A percentile compares a stretch with the other conserved stretches of the same genome.
Conservation (phyloP, 1,140 invertebrate species). For the Sinella curviseta region DNA sequence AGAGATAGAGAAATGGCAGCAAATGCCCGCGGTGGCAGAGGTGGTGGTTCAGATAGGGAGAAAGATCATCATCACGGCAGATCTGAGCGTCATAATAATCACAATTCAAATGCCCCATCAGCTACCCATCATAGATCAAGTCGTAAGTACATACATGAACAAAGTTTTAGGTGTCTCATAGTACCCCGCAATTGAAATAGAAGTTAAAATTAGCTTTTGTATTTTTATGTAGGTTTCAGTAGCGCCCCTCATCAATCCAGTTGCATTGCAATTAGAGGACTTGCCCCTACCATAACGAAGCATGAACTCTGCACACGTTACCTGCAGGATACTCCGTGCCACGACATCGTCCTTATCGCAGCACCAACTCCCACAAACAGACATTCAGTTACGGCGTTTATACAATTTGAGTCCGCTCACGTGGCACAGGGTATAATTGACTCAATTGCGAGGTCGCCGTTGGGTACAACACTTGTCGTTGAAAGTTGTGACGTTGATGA, state of each 20-base stretch:
- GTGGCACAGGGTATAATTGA: conserved; percentile 31
- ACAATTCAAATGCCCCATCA: not conserved
- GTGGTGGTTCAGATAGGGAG: not conserved
- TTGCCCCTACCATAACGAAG: conserved; percentile 34
- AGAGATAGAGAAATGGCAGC: not conserved
- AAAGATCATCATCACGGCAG: too few relatives aligned
- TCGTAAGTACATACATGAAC: not conserved
- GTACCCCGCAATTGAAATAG: too few relatives aligned
- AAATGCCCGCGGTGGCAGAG: not conserved
- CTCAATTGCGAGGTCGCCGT: conserved; percentile 34
- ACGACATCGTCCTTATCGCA: conserved; percentile 23
- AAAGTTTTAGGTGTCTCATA: not conserved
- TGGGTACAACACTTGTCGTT: conserved; percentile 30
- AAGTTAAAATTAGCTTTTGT: too few relatives aligned
- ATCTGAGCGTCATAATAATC: conserved; percentile 5
- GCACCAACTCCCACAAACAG: conserved; percentile 18
- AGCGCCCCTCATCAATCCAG: conserved; percentile 4
- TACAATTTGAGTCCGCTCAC: conserved; percentile 26
- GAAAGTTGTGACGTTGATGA: conserved; percentile 40
- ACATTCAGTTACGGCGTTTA: conserved; percentile 26
- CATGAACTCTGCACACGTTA: conserved; percentile 33
- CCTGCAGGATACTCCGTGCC: conserved; percentile 22
- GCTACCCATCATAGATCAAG: not conserved
- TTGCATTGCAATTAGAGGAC: conserved; percentile 38
- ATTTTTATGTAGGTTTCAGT: conserved; percentile 12